phyloP scores from a whole-genome alignment of 1,140 invertebrate species.

The Ganaspis sp. region DNA sequence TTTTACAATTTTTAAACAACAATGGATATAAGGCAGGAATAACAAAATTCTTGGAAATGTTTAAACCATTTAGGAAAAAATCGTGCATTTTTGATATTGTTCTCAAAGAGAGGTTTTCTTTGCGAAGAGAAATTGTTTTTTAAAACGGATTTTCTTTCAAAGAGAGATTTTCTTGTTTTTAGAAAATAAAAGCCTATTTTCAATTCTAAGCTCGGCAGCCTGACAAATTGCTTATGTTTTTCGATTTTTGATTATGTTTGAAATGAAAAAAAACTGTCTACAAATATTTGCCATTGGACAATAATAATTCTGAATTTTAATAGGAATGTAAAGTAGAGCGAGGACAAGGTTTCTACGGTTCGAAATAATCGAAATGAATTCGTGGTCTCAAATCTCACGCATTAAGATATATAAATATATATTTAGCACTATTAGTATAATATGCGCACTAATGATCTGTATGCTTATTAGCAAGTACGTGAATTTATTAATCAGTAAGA shows the following conservation, averaged over 20 bases:
- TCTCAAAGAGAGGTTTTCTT: too few species aligned
- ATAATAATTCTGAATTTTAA: conserved; percentile 42
- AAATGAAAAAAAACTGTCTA: conserved; percentile 40
- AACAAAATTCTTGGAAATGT: too few species aligned
- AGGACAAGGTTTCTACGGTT: conserved; percentile 59
- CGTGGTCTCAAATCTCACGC: conserved; percentile 73
- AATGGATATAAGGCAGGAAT: too few species aligned
- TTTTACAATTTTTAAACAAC: too few species aligned
- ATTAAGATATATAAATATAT: conserved; percentile 68
- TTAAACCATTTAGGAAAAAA: too few species aligned
- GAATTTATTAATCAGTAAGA: conserved; percentile 3
- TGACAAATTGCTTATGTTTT: neutral
- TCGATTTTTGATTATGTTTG: conserved; percentile 31
- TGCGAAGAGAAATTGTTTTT: too few species aligned
- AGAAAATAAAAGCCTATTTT: neutral
- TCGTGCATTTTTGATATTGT: too few species aligned
- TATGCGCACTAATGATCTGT: conserved; percentile 20
- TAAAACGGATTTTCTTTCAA: too few species aligned
- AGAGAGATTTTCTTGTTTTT: conserved; percentile 8
- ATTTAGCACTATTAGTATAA: conserved; percentile 44
- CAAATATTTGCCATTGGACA: conserved; percentile 20
- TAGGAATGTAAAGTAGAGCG: conserved; percentile 52
- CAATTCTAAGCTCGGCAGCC: neutral
- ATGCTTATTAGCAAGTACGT: conserved; percentile 25
- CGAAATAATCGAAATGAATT: conserved; percentile 68